Percentiles rank a stretch among this genome's conserved stretches.
Conservation (phyloP, 2,113 vertebrate genomes). For the Sinosuthora webbiana region DNA sequence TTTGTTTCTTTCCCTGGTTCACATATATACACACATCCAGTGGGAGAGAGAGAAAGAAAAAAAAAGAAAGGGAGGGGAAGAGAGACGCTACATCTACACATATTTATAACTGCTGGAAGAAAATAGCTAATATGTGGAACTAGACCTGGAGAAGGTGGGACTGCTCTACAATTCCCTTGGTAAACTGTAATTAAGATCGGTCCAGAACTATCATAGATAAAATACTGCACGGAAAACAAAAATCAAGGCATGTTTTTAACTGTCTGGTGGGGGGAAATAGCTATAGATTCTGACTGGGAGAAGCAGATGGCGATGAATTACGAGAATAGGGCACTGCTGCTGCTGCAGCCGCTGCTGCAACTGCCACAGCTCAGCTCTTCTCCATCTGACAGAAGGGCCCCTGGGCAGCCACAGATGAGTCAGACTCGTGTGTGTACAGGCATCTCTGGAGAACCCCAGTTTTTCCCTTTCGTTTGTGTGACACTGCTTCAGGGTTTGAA, state of each 20-base stretch:
- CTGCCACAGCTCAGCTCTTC: slow-evolving; percentile 38
- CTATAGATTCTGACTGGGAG: slow-evolving; percentile 1
- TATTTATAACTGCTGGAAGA: neutral
- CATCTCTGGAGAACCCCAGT: neutral
- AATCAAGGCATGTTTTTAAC: slow-evolving; percentile 7
- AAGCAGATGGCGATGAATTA: slow-evolving; percentile 58
- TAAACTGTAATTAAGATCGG: neutral
- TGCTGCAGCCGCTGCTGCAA: slow-evolving; percentile 29
- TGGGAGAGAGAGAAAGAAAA: neutral
- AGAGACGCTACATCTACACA: neutral
- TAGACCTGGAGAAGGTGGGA: neutral
- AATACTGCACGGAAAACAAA: neutral
- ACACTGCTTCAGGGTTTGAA: neutral
- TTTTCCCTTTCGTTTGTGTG: neutral
- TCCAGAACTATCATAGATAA: neutral
- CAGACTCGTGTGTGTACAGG: neutral
- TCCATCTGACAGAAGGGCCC: slow-evolving; percentile 48
- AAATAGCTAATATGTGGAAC: neutral
- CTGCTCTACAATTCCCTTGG: neutral
- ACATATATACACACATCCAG: neutral
- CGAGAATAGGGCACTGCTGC: slow-evolving; percentile 11
- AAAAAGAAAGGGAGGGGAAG: too few species aligned
- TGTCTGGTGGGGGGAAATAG: neutral
- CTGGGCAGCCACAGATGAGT: slow-evolving; percentile 53
- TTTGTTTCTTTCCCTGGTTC: neutral